Evolutionary conservation across 1,140 invertebrate genomes (phyloP).

Genomic region (Andricus grossulariae): DNA sequence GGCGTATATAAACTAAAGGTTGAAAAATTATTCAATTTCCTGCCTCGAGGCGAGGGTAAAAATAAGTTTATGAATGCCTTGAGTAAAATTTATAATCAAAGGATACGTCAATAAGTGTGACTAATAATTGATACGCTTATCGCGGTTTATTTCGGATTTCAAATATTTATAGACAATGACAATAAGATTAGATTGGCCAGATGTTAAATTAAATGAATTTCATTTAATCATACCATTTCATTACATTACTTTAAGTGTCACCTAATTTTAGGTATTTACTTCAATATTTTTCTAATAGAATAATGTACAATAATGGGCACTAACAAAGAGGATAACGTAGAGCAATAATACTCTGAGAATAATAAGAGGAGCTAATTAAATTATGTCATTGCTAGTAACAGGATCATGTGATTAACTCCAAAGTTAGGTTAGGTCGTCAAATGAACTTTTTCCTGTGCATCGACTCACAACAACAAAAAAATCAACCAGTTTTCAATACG

Average conservation of each 20-base stretch:
- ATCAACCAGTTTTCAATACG: too few relatives aligned
- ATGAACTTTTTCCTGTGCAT: too few relatives aligned
- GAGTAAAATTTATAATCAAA: background rate
- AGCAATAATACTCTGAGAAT: conserved; percentile 23
- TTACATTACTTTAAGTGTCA: background rate
- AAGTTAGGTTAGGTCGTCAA: conserved; percentile 23
- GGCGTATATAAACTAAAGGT: background rate
- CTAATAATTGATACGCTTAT: conserved; percentile 23
- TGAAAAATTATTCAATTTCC: conserved; percentile 21
- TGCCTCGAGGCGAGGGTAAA: background rate
- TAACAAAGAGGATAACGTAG: conserved; percentile 17
- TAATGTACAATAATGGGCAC: conserved; percentile 8
- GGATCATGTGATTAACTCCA: conserved; percentile 24
- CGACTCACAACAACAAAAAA: too few relatives aligned
- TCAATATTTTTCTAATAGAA: conserved; percentile 10
- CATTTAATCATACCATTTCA: background rate
- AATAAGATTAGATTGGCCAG: conserved; percentile 19
- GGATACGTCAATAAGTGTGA: conserved; percentile 17
- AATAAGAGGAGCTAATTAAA: conserved; percentile 27
- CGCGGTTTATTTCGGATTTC: conserved; percentile 16
- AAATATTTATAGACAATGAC: conserved; percentile 28
- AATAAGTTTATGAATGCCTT: background rate
- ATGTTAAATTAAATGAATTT: conserved; percentile 18
- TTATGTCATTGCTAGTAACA: conserved; percentile 20
- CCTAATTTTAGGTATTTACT: background rate